Evolutionary conservation across 2,797 vertebrate genomes (phyloP), one percentile per base, ranked within the genome.

Genomic region (Dipus sagitta): DNA sequence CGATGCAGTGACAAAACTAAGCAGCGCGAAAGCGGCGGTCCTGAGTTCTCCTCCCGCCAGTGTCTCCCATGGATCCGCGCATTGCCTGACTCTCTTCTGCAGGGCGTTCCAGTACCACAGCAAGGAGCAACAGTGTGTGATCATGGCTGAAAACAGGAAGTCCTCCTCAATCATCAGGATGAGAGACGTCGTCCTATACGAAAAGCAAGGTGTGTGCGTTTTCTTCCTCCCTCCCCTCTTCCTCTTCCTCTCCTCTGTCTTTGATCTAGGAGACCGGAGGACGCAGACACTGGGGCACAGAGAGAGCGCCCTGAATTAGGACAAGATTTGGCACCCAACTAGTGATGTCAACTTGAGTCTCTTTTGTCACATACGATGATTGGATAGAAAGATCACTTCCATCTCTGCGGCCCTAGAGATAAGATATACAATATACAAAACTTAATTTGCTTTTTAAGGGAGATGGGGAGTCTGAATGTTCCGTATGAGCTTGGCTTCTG

Each of bases 41-140:
- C 62, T 65, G 62, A 79, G 60, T 20, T 76, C 72, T 38, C 18
- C 10, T 17, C 23, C 70, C 47, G 38, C 30, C 6, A 70, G 4
- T n/a, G 42, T 89, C 62, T 77, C 58, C 54, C 15, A 58, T 17
- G 54, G 3, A 17, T 58, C 3, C 2, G 3, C 3, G 54, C 13
- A 17, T 58, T 58, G 12, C 13, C 54, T 58, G 54, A 58, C 32
- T 67, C 17, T 86, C 93, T 93, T 96, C 90, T 60, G 91, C 97
- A 99, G 99, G 96, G 98, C 99, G 0, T 99, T 99, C 96, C 96
- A 99, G 6, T 99, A 98, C 58, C 97, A 98, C 86, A 98, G 98
- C 34, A 99, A 99, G 97, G 98, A 99, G 91, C 98, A 99, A 32
- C 98, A 99, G 1, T 99, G 99, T 83, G 97, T 98, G 96, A 98